Conservation (phyloP, 2,113 vertebrate genomes). For the Xyrauchen texanus region DNA sequence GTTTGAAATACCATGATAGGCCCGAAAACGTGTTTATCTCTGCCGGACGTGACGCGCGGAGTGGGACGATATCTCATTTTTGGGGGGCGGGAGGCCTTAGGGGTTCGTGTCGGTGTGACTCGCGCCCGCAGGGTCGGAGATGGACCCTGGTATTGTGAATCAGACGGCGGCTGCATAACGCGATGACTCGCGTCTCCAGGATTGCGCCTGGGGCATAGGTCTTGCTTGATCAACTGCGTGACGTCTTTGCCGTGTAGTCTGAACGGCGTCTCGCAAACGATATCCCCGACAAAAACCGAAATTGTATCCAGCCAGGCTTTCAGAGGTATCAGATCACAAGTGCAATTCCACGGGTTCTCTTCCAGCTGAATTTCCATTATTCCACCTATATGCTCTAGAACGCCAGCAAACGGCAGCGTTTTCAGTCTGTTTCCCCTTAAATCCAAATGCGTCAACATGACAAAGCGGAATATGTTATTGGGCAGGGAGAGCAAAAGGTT, state of each 20-base stretch:
- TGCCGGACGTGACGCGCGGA: conserved; percentile 84
- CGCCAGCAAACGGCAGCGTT: conserved; percentile 92
- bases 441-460: conserved; percentile 96
- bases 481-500: conserved; percentile 93
- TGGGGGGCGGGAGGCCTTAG: conserved; percentile 90
- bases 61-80: conserved; percentile 93
- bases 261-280: conserved; percentile 96
- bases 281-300: conserved; percentile 94
- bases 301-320: conserved; percentile 97
- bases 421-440: conserved; percentile 94
- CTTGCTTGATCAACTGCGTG: conserved; percentile 93
- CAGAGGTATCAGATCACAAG: conserved; percentile 92
- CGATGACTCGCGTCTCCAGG: conserved; percentile 79
- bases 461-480: conserved; percentile 94
- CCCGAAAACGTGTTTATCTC: conserved; percentile 94
- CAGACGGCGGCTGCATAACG: conserved; percentile 75
- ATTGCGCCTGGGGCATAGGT: conserved; percentile 91
- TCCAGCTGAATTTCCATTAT: conserved; percentile 99
- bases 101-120: conserved; percentile 82
- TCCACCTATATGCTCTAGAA: conserved; percentile 95
- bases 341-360: conserved; percentile 98
- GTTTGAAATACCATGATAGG: conserved; percentile 99
- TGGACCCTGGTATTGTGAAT: conserved; percentile 80
- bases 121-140: conserved; percentile 83
- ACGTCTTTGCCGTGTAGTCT: conserved; percentile 94